A percentile compares a stretch with the other conserved stretches of the same genome.
phyloP scores from a whole-genome alignment of 2,888 invertebrate species.

The Eupithecia subumbrata region DNA sequence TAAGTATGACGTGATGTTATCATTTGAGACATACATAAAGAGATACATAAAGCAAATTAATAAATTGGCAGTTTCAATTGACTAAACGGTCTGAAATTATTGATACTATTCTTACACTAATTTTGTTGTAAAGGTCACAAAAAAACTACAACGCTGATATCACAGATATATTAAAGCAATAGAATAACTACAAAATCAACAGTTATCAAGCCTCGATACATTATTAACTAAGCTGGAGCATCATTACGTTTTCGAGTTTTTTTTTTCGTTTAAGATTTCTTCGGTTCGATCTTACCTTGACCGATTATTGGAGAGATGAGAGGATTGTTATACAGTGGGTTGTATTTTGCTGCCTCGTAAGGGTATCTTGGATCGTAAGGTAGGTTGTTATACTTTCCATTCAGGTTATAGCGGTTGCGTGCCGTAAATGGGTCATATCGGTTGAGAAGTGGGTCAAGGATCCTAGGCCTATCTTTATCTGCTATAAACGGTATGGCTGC shows the following conservation, averaged over 20 bases:
- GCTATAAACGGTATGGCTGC: constrained; percentile 70
- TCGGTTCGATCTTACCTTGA: constrained; percentile 39
- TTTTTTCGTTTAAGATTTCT: constrained; percentile 46
- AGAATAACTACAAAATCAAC: constrained; percentile 19
- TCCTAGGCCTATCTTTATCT: constrained; percentile 54
- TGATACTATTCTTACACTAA: too few relatives aligned
- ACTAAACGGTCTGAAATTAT: too few relatives aligned
- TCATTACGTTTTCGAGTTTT: background rate
- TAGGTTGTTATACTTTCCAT: constrained; percentile 54
- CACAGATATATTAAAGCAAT: constrained; percentile 42
- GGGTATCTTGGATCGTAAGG: constrained; percentile 56
- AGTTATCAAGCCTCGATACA: constrained; percentile 33
- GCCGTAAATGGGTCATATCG: constrained; percentile 57
- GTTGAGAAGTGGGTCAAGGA: constrained; percentile 56
- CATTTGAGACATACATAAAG: too few relatives aligned
- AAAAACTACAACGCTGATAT: constrained; percentile 21
- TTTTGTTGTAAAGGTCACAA: background rate
- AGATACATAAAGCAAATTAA: too few relatives aligned
- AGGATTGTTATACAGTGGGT: constrained; percentile 52
- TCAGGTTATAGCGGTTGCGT: constrained; percentile 46
- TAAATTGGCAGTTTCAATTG: too few relatives aligned
- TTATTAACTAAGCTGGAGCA: constrained; percentile 2
- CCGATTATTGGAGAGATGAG: constrained; percentile 40
- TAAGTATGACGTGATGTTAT: too few relatives aligned
- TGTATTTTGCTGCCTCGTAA: constrained; percentile 50